phyloP scores from a whole-genome alignment of 1,140 invertebrate species.

The Euwallacea similis region DNA sequence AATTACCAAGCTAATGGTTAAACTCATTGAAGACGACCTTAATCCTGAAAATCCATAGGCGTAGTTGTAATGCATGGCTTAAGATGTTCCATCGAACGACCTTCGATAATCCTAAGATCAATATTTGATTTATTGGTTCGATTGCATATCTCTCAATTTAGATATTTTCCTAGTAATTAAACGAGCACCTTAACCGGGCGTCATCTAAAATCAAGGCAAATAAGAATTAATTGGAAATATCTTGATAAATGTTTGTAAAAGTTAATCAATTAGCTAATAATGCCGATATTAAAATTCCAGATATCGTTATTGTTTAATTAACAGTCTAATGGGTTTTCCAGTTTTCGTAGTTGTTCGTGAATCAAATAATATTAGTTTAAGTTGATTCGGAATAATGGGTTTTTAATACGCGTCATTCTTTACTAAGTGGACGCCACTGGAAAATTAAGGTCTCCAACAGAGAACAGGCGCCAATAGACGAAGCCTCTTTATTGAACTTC shows the following conservation, averaged over 20 bases:
- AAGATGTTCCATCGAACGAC: neutral
- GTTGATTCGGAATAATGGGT: neutral
- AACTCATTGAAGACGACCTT: too few relatives aligned
- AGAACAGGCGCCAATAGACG: conserved; percentile 37
- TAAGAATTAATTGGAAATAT: conserved; percentile 1
- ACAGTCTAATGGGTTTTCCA: conserved; percentile 6
- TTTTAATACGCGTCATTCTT: neutral
- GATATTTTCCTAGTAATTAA: neutral
- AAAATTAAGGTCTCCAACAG: conserved; percentile 24
- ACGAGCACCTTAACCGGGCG: too few relatives aligned
- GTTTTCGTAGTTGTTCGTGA: neutral
- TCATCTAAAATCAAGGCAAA: neutral
- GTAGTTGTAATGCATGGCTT: neutral
- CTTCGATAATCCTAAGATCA: neutral
- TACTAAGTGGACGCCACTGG: neutral
- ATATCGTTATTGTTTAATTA: conserved; percentile 4
- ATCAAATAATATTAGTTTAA: conserved; percentile 3
- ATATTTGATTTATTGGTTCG: neutral
- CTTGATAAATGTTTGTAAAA: neutral
- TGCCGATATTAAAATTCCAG: conserved; percentile 1
- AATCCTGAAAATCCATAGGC: too few relatives aligned
- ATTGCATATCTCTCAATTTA: neutral
- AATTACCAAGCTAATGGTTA: too few relatives aligned
- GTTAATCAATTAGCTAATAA: conserved; percentile 5
- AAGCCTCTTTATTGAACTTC: conserved; percentile 34